A percentile compares a stretch with the other conserved stretches of the same genome.
Evolutionary conservation across 1,140 invertebrate species (phyloP).

Genomic region (Rhopalosiphum padi): DNA sequence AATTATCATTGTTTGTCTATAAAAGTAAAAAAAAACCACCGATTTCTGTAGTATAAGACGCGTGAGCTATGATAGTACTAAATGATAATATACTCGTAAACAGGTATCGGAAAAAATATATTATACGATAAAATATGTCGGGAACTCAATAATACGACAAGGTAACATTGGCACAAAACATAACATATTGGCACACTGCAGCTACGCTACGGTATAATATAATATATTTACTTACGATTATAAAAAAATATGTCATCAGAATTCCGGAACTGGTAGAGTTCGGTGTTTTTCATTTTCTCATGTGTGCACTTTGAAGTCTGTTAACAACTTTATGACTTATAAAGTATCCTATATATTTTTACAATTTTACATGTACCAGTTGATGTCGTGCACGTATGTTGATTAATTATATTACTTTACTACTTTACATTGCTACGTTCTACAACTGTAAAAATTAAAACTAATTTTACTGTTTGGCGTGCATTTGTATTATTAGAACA

Average conservation of each 20-base stretch:
- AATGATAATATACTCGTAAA: no score
- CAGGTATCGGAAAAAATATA: background rate
- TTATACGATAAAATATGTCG: background rate
- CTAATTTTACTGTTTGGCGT: conserved; percentile 21
- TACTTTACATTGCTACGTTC: background rate
- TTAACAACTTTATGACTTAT: background rate
- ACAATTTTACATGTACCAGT: background rate
- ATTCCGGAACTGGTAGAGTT: background rate
- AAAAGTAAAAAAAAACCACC: background rate
- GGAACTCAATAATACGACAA: background rate
- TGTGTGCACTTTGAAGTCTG: background rate
- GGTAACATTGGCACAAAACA: no score
- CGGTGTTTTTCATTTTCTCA: background rate
- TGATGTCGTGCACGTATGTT: conserved; percentile 9
- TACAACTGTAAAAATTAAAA: conserved; percentile 34
- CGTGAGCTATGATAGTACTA: background rate
- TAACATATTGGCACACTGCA: background rate
- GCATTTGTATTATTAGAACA: conserved; percentile 40
- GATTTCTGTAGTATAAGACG: background rate
- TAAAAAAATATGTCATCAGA: background rate
- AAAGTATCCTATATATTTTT: background rate
- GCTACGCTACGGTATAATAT: background rate
- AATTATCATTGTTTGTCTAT: background rate
- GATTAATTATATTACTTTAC: conserved; percentile 21
- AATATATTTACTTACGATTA: background rate